Conservation (phyloP, 2,888 invertebrate species). For the Lasioglossum morio region DNA sequence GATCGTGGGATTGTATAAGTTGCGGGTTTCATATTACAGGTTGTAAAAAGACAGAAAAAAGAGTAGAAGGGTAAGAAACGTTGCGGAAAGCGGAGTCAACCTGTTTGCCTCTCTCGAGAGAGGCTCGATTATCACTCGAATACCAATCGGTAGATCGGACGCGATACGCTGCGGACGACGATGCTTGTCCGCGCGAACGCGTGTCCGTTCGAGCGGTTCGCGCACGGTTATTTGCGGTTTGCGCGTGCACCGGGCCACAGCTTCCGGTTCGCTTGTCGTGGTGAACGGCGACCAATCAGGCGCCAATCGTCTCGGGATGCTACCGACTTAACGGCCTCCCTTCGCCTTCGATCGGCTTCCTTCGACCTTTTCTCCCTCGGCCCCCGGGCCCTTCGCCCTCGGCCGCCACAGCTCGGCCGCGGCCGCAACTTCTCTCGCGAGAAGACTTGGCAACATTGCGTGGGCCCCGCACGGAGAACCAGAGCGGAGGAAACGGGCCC, state of each 20-base stretch:
- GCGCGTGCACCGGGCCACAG: constrained; percentile 48
- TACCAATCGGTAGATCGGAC: constrained; percentile 15
- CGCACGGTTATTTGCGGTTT: constrained; percentile 54
- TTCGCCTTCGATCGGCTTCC: constrained; percentile 65
- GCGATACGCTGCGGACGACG: constrained; percentile 1
- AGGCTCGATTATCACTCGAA: constrained; percentile 14
- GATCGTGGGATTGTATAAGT: neutral
- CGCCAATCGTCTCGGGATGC: constrained; percentile 67
- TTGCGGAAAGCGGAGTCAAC: neutral
- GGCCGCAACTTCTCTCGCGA: constrained; percentile 20
- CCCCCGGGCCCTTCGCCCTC: constrained; percentile 46
- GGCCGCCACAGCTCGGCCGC: constrained; percentile 4
- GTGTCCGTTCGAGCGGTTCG: constrained; percentile 18
- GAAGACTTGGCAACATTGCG: constrained; percentile 70
- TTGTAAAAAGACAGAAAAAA: neutral
- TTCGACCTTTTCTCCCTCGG: constrained; percentile 64
- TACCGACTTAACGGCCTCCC: constrained; percentile 66
- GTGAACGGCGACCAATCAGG: constrained; percentile 62
- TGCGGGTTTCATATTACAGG: neutral
- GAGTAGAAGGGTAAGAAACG: neutral
- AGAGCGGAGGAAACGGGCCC: constrained; percentile 55
- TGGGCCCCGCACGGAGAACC: constrained; percentile 53
- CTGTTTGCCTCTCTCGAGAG: neutral
- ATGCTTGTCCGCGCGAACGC: constrained; percentile 7
- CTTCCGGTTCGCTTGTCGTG: constrained; percentile 63